Conservation (phyloP, 2,888 invertebrate species). For the Epistrophella euchroma region DNA sequence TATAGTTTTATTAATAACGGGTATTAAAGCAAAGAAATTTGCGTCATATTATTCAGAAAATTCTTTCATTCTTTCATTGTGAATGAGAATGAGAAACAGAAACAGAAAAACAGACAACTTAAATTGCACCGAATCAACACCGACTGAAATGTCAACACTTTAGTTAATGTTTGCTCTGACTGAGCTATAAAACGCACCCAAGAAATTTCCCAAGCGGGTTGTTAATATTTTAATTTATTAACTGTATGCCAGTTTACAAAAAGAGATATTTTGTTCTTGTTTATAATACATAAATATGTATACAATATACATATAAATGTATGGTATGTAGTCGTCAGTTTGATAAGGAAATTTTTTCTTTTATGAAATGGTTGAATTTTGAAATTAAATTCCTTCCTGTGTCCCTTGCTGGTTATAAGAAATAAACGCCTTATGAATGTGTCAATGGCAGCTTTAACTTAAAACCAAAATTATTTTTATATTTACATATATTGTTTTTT, state of each 20-base stretch:
- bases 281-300: background rate
- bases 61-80: background rate
- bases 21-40: background rate
- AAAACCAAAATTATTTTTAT: no score
- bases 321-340: no score
- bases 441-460: no score
- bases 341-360: background rate
- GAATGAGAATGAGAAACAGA: background rate
- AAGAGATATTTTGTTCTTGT: background rate
- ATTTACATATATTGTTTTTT: no score
- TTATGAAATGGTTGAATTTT: background rate
- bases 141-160: conserved; percentile 29
- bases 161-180: conserved; percentile 22
- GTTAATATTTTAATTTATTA: conserved; percentile 7
- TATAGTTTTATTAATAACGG: background rate
- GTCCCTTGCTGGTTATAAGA: background rate
- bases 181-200: conserved; percentile 31
- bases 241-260: background rate
- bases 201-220: conserved; percentile 34
- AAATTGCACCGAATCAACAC: conserved; percentile 25
- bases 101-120: background rate
- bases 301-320: background rate
- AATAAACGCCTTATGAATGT: background rate
- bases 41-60: background rate
- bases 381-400: conserved; percentile 1